phyloP scores from a whole-genome alignment of 1,140 invertebrate genomes.

The Ylistrum balloti region DNA sequence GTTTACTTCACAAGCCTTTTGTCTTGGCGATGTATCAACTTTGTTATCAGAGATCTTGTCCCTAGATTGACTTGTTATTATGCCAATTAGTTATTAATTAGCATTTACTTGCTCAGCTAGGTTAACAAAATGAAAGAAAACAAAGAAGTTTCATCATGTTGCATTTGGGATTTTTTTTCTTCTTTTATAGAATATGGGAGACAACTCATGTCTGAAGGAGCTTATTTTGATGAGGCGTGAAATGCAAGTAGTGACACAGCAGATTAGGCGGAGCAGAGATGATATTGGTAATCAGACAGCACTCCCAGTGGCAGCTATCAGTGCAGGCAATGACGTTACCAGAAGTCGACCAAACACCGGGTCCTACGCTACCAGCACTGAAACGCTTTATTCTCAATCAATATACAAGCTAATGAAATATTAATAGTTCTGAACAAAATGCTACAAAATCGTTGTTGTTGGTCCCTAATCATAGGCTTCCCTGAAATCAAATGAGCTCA shows the following conservation, averaged over 20 bases:
- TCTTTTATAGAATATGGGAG: background rate
- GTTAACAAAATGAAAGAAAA: background rate
- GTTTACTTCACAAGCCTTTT: background rate
- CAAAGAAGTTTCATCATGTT: too few relatives aligned
- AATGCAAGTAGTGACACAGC: slow-evolving; percentile 37
- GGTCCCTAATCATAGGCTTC: slow-evolving; percentile 37
- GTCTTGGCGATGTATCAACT: background rate
- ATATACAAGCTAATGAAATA: slow-evolving; percentile 40
- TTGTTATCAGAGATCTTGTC: background rate
- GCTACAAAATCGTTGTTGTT: slow-evolving; percentile 39
- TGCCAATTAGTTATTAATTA: background rate
- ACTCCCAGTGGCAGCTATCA: slow-evolving; percentile 24
- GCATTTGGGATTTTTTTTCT: background rate
- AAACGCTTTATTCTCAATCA: slow-evolving; percentile 34
- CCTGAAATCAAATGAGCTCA: slow-evolving; percentile 31
- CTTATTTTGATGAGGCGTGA: slow-evolving; percentile 33
- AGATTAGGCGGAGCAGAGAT: slow-evolving; percentile 37
- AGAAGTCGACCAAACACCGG: background rate
- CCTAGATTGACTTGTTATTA: background rate
- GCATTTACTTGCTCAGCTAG: background rate
- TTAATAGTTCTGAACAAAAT: slow-evolving; percentile 40
- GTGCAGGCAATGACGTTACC: slow-evolving; percentile 19
- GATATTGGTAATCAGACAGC: slow-evolving; percentile 38
- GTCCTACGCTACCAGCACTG: slow-evolving; percentile 22
- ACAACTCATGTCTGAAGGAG: slow-evolving; percentile 4